Percentiles rank a stretch among this genome's conserved stretches.
These are phyloP conservation scores for Corydoras maculifer DNA, from an alignment of 2,113 vertebrate species.

Conservation along the genomic window DNA sequence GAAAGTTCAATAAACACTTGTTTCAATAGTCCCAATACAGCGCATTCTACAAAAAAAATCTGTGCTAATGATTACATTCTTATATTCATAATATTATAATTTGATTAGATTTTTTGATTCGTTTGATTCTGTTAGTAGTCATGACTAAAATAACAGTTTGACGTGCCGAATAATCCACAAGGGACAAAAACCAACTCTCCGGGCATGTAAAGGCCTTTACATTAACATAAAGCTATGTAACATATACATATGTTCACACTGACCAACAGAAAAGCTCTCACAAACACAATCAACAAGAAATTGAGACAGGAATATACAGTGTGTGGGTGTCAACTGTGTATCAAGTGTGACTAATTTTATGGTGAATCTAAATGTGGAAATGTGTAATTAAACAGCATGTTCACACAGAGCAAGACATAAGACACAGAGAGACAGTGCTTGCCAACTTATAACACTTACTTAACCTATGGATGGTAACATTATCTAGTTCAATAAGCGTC, in stretches of 20 bases:
- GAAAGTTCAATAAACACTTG: no score
- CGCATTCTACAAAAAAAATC: no score
- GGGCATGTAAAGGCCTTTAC: neutral
- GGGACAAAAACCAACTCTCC: no score
- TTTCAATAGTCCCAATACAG: no score
- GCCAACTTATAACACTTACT: slow-evolving; percentile 8
- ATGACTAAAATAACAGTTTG: no score
- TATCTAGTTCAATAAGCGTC: neutral
- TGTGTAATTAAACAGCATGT: slow-evolving; percentile 43
- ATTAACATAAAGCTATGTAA: neutral
- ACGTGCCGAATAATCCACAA: no score
- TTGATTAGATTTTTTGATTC: no score
- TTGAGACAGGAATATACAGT: slow-evolving; percentile 19
- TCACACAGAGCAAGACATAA: slow-evolving; percentile 42
- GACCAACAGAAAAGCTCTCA: slow-evolving; percentile 22
- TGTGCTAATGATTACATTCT: no score
- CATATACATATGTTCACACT: slow-evolving; percentile 18
- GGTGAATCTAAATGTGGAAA: slow-evolving; percentile 29
- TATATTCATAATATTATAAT: no score
- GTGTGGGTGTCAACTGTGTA: slow-evolving; percentile 30
- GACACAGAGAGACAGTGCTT: slow-evolving; percentile 41
- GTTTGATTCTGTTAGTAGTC: no score
- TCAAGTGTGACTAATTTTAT: slow-evolving; percentile 28
- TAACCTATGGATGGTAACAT: neutral
- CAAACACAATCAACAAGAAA: slow-evolving; percentile 22